Evolutionary conservation across 2,888 invertebrate genomes (phyloP).

Genomic region (Nomada fucata): DNA sequence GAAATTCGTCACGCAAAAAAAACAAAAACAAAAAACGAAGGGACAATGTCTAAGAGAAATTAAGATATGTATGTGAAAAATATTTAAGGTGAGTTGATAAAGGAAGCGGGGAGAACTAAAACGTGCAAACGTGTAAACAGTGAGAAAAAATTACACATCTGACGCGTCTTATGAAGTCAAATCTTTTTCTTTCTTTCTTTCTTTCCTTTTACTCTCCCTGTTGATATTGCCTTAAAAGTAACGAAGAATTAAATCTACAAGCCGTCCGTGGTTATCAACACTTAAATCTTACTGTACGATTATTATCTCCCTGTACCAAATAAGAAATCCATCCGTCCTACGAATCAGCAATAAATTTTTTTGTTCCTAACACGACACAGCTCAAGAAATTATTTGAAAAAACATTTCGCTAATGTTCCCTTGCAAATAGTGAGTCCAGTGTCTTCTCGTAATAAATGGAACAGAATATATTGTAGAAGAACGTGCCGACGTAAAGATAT

Average conservation of each 20-base stretch:
- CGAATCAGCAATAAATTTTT: slow-evolving; percentile 45
- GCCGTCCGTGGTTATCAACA: slow-evolving; percentile 47
- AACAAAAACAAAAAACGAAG: neutral
- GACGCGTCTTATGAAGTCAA: slow-evolving; percentile 25
- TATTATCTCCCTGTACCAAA: slow-evolving; percentile 31
- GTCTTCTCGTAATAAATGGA: neutral
- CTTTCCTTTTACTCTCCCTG: slow-evolving; percentile 36
- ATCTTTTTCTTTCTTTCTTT: slow-evolving; percentile 3
- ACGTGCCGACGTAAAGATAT: slow-evolving; percentile 36
- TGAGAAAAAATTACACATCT: slow-evolving; percentile 30
- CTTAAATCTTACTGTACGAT: slow-evolving; percentile 49
- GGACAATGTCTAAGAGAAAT: slow-evolving; percentile 13
- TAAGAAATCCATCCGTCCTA: slow-evolving; percentile 41
- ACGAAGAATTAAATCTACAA: slow-evolving; percentile 49
- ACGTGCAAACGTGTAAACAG: slow-evolving; percentile 41
- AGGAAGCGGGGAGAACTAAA: slow-evolving; percentile 19
- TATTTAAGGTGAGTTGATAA: slow-evolving; percentile 10
- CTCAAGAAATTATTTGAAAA: neutral
- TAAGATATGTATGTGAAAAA: slow-evolving; percentile 38
- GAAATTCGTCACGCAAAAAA: slow-evolving; percentile 8
- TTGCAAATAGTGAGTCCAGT: slow-evolving; percentile 35
- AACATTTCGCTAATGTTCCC: slow-evolving; percentile 10
- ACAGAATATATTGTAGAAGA: slow-evolving; percentile 1
- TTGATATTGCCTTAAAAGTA: slow-evolving; percentile 52
- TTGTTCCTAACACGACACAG: neutral